Conservation (phyloP, 2,113 vertebrate species). For the Phycodurus eques region DNA sequence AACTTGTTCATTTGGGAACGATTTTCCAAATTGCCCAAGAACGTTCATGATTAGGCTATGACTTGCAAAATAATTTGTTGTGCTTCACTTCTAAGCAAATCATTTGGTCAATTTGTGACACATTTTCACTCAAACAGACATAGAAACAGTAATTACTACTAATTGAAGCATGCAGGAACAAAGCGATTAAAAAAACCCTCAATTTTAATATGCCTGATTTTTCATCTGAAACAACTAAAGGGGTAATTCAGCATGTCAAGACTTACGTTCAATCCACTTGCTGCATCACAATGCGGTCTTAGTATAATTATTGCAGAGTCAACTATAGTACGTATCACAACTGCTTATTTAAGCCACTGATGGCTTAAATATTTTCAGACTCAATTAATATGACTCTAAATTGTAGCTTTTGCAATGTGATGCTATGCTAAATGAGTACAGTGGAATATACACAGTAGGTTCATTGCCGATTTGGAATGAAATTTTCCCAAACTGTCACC, state of each 20-base stretch:
- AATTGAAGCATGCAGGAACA: constrained; percentile 6
- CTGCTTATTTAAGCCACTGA: no score
- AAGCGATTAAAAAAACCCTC: not conserved
- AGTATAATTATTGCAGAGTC: no score
- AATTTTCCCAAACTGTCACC: no score
- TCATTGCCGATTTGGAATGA: no score
- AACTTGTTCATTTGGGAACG: constrained; percentile 17
- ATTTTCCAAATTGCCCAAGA: constrained; percentile 26
- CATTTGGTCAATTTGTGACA: constrained; percentile 7
- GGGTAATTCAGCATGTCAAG: not conserved
- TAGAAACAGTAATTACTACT: constrained; percentile 8
- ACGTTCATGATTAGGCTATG: constrained; percentile 11
- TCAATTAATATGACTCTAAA: no score
- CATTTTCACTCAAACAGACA: constrained; percentile 4
- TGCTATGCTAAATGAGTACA: no score
- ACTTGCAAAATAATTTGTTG: constrained; percentile 5
- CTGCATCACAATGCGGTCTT: no score
- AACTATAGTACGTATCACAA: no score
- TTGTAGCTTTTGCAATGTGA: no score
- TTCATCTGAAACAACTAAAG: not conserved
- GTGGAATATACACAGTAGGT: no score
- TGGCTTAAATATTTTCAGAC: no score
- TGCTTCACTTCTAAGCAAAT: constrained; percentile 16
- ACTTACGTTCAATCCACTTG: not conserved
- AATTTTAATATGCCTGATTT: not conserved